A percentile compares a stretch with the other conserved stretches of the same genome.
phyloP scores from a whole-genome alignment of 2,797 vertebrate species.

The Sciurus carolinensis region DNA sequence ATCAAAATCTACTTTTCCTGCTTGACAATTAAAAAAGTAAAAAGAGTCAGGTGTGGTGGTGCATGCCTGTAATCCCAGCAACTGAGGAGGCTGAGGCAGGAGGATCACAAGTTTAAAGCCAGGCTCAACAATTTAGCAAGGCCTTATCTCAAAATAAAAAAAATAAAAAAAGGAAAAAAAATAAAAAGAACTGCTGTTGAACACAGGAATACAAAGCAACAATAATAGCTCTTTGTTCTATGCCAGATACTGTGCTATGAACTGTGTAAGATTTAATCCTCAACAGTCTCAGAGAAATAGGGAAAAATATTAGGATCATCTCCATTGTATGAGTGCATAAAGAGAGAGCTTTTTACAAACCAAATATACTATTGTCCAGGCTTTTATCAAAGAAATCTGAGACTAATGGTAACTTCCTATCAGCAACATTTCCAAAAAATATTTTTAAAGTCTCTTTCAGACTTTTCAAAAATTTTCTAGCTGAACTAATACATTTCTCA shows the following conservation, averaged over 20 bases:
- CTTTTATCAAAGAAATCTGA: slow-evolving; percentile 15
- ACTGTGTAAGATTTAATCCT: neutral
- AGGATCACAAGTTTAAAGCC: too few species aligned
- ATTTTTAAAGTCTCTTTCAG: neutral
- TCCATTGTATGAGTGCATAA: neutral
- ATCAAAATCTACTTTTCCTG: neutral
- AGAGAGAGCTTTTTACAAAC: neutral
- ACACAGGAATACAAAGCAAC: neutral
- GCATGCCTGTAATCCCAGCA: too few species aligned
- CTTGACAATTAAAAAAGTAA: neutral
- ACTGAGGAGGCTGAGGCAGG: too few species aligned
- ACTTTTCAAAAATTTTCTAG: slow-evolving; percentile 16
- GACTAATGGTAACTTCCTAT: neutral
- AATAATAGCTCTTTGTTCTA: neutral
- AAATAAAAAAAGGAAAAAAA: neutral
- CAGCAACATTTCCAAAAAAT: neutral
- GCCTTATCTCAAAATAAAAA: too few species aligned
- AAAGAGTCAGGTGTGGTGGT: too few species aligned
- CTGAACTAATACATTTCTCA: neutral
- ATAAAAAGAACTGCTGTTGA: neutral
- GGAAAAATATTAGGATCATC: neutral
- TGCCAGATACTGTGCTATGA: neutral
- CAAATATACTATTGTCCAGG: neutral
- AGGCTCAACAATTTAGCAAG: too few species aligned
- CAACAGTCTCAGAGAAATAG: neutral